Conservation (phyloP, 2,113 vertebrate genomes). For the Sminthopsis crassicaudata region DNA sequence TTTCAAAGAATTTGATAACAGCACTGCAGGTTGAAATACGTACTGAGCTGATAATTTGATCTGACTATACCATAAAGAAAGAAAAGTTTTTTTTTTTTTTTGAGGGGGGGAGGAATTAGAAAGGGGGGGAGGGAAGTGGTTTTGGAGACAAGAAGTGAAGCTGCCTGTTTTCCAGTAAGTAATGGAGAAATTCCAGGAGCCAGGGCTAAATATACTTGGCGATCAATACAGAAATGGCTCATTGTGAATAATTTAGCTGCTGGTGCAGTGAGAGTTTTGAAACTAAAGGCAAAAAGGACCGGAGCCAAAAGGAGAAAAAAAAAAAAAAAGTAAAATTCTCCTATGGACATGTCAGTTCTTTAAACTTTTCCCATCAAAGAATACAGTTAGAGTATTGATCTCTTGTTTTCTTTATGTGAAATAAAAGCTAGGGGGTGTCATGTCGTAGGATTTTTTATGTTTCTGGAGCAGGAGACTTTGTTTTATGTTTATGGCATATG, state of each 20-base stretch:
- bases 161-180: constrained; percentile 93
- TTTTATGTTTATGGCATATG: constrained; percentile 78
- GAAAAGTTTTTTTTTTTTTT: constrained; percentile 81
- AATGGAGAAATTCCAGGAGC: constrained; percentile 92
- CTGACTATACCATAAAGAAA: constrained; percentile 84
- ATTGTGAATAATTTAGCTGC: constrained; percentile 93
- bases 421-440: constrained; percentile 87
- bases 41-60: constrained; percentile 86
- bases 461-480: constrained; percentile 86
- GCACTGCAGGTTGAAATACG: constrained; percentile 85
- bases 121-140: constrained; percentile 88
- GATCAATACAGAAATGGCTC: constrained; percentile 93
- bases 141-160: constrained; percentile 91
- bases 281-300: constrained; percentile 88
- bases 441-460: constrained; percentile 85
- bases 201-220: constrained; percentile 92
- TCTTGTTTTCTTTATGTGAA: constrained; percentile 80
- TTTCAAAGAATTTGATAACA: constrained; percentile 82
- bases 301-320: constrained; percentile 74
- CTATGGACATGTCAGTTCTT: constrained; percentile 82
- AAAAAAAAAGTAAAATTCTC: constrained; percentile 85
- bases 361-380: constrained; percentile 86
- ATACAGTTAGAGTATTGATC: constrained; percentile 82
- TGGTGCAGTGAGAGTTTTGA: constrained; percentile 90
- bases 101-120: constrained; percentile 21